Conservation (phyloP, 2,113 vertebrate species). For the Xerus inauris region DNA sequence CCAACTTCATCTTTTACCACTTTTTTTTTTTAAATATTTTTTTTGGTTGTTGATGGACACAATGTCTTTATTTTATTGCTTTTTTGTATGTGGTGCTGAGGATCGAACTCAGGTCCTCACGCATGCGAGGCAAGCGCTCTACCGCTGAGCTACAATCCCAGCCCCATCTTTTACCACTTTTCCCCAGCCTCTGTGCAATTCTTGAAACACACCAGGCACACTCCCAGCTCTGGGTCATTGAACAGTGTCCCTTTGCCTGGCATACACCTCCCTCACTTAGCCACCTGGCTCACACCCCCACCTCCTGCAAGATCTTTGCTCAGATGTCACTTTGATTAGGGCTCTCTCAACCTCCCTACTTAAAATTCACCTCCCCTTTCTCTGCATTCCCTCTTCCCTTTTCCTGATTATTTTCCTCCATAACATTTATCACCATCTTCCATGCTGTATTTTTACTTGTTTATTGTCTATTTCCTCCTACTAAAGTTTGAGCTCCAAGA, state of each 20-base stretch:
- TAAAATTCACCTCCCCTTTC: background rate
- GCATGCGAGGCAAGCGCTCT: no score
- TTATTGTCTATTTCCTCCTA: background rate
- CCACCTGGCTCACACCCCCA: background rate
- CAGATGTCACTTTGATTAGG: background rate
- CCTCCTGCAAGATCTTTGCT: background rate
- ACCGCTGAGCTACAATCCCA: no score
- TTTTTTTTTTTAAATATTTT: no score
- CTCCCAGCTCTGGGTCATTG: background rate
- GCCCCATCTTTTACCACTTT: no score
- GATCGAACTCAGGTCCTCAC: no score
- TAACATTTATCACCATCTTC: background rate
- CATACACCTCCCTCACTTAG: background rate
- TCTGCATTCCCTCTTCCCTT: background rate
- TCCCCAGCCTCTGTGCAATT: background rate
- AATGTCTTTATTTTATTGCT: no score
- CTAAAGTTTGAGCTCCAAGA: background rate
- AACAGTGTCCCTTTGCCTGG: accelerated
- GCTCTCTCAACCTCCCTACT: background rate
- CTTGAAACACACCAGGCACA: background rate
- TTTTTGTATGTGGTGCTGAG: no score
- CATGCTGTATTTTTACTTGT: background rate
- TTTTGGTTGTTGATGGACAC: no score
- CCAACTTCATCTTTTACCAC: no score
- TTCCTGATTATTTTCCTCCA: background rate